Evolutionary conservation across 1,140 invertebrate species (phyloP).

Genomic region (Aphelinus certus): DNA sequence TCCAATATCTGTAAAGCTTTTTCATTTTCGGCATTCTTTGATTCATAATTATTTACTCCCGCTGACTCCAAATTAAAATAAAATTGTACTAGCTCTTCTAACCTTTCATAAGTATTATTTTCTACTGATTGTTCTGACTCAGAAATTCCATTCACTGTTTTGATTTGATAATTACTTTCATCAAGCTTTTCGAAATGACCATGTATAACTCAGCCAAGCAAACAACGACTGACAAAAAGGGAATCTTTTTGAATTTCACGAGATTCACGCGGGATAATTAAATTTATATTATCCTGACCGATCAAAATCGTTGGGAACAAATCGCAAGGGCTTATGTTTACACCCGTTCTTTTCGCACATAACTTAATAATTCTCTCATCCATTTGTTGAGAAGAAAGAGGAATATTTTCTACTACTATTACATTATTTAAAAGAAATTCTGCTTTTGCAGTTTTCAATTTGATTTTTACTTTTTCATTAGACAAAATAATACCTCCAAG

Average conservation of each 20-base stretch:
- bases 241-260: neutral
- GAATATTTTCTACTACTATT: too few relatives aligned
- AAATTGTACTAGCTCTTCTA: neutral
- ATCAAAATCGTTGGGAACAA: neutral
- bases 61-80: constrained; percentile 7
- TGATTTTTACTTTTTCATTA: constrained; percentile 8
- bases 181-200: neutral
- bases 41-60: neutral
- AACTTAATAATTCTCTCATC: too few relatives aligned
- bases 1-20: constrained; percentile 2
- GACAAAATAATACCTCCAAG: neutral
- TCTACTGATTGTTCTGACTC: neutral
- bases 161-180: neutral
- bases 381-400: too few relatives aligned
- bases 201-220: constrained; percentile 8
- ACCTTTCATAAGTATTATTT: neutral
- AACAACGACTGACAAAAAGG: neutral
- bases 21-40: neutral
- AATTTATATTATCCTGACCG: neutral
- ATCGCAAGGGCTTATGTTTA: too few relatives aligned
- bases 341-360: too few relatives aligned
- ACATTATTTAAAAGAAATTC: neutral
- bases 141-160: neutral
- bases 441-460: neutral
- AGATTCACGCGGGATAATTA: constrained; percentile 3